Base-by-base conservation (phyloP, 2,797 vertebrate species). In the Peromyscus melanophrys region DNA sequence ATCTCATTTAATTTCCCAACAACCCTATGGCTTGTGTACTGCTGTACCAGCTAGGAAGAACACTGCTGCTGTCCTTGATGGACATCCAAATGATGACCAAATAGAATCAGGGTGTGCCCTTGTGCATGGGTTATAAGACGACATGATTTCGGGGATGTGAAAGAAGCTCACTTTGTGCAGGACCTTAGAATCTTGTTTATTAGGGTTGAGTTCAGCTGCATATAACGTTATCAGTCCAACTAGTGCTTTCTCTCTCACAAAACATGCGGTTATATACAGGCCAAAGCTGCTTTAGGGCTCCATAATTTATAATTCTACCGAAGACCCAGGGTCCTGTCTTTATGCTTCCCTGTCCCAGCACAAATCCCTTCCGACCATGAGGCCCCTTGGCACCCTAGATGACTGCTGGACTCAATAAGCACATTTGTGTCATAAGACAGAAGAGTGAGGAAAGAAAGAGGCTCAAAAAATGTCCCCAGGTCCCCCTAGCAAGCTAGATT, bases 181-280 rank as follows among this genome's bases (percentile, higher is more conserved):
- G 29, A 11, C 63, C 55, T 57, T 23, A 84, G 73, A 40, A 14
- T 12, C 46, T n/a, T 46, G 34, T 71, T 59, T 83, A 65, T 77
- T 83, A 11, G 55, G 3, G 14, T 75, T 59, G 88, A 88, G 46
- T 88, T 93, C 43, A 55, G 25, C 63, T 86, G n/a, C 11, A 59
- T 49, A 63, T 77, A 92, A 43, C 27, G n/a, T 71, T 88, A 49
- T 34, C 4, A 19, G 14, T 19, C 25, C 25, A 90, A 69, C 59
- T 52, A 82, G 61, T 8, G 31, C n/a, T 84, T 80, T 78, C 27
- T 94, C 25, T 71, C 88, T 75, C 89, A 92, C 65, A 84, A 67
- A 89, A 43, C 9, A 55, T 19, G 1, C 37, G n/a, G 8, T 17
- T 40, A 31, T 34, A 46, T 63, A 43, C 8, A 40, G 16, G 31